These are phyloP conservation scores for rat (Rattus norvegicus) DNA, from an alignment of 2,113 vertebrate genomes.

Conservation along the genomic window GRCr8 NC_086026.1:93841001-93841500, in stretches of 20 bases:
- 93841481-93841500: background rate
- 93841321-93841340: background rate
- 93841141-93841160: background rate
- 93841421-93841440: background rate
- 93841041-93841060: background rate
- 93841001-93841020: background rate
- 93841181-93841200: background rate
- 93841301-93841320: background rate
- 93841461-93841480: background rate
- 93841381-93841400: background rate
- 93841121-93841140: background rate
- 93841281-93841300: background rate
- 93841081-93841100: background rate
- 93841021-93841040: background rate
- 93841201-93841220: background rate
- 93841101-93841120: background rate
- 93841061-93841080: background rate
- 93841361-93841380: background rate
- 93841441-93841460: background rate
- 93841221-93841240: conserved; percentile 4
- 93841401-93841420: background rate
- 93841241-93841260: background rate
- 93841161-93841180: background rate
- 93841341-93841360: background rate
- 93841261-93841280: background rate